phyloP scores from a whole-genome alignment of 2,113 vertebrate species.

The Eonycteris spelaea region DNA sequence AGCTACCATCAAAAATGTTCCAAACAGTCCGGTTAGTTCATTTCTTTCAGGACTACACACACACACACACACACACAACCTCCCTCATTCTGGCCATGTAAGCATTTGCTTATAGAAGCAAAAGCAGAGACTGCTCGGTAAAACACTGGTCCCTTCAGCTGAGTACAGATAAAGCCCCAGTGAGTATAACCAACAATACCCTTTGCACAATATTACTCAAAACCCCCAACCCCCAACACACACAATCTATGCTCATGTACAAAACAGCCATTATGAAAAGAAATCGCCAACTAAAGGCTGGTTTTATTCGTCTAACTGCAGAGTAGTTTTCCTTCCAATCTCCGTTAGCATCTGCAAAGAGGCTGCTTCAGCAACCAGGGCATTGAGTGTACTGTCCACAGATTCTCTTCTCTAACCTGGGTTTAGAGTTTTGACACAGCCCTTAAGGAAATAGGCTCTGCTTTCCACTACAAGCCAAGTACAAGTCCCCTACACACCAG shows the following conservation, averaged over 20 bases:
- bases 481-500: neutral
- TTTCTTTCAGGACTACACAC: conserved; percentile 37
- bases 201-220: conserved; percentile 79
- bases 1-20: conserved; percentile 59
- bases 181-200: conserved; percentile 80
- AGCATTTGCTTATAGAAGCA: conserved; percentile 74
- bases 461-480: neutral
- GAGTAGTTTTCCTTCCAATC: conserved; percentile 55
- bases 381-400: neutral
- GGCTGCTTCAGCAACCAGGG: conserved; percentile 13
- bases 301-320: conserved; percentile 53
- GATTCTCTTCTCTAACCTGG: neutral
- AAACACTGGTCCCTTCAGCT: conserved; percentile 69
- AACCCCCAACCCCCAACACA: conserved; percentile 72
- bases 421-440: neutral
- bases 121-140: conserved; percentile 64
- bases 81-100: conserved; percentile 50
- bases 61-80: neutral
- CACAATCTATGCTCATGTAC: conserved; percentile 63
- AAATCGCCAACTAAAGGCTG: conserved; percentile 68
- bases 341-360: neutral
- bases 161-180: conserved; percentile 63
- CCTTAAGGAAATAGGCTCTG: neutral
- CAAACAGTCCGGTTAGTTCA: conserved; percentile 51
- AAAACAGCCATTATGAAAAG: conserved; percentile 79